These are phyloP conservation scores for Semibalanus balanoides DNA, from an alignment of 1,140 invertebrate genomes.

Conservation along the genomic window DNA sequence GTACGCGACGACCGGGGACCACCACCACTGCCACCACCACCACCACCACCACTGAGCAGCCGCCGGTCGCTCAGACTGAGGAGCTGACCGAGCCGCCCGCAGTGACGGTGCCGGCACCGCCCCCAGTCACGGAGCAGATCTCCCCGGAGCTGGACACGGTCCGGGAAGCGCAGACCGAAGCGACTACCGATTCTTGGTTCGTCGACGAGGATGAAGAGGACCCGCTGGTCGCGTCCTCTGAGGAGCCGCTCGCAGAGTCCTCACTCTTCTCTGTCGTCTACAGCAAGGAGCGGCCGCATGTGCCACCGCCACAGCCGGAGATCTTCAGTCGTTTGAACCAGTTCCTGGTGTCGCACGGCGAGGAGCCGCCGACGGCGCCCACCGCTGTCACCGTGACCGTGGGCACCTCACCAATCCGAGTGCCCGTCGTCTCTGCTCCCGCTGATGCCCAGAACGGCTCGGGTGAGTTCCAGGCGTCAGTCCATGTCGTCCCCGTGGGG, in stretches of 20 bases:
- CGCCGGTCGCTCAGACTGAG: not conserved
- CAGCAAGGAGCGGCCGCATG: constrained; percentile 2
- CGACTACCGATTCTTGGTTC: not conserved
- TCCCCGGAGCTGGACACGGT: not conserved
- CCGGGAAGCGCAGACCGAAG: not conserved
- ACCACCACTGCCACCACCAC: no score
- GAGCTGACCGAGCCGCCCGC: no score
- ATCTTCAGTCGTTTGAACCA: not conserved
- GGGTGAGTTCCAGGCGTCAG: no score
- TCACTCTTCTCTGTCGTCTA: constrained; percentile 1
- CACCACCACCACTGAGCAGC: not conserved
- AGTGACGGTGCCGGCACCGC: no score
- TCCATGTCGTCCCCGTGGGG: no score
- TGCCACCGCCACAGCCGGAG: not conserved
- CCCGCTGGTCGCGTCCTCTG: not conserved
- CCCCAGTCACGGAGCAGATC: no score
- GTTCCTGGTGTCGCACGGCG: not conserved
- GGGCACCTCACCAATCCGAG: not conserved
- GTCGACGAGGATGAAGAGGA: not conserved
- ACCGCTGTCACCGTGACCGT: not conserved
- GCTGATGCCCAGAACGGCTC: no score
- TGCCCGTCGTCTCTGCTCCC: no score
- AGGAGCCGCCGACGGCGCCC: not conserved
- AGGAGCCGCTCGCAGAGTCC: not conserved
- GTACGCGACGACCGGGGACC: no score